These are phyloP conservation scores for Heliconius congener DNA, from an alignment of 1,140 invertebrate genomes.

Conservation along the genomic window DNA sequence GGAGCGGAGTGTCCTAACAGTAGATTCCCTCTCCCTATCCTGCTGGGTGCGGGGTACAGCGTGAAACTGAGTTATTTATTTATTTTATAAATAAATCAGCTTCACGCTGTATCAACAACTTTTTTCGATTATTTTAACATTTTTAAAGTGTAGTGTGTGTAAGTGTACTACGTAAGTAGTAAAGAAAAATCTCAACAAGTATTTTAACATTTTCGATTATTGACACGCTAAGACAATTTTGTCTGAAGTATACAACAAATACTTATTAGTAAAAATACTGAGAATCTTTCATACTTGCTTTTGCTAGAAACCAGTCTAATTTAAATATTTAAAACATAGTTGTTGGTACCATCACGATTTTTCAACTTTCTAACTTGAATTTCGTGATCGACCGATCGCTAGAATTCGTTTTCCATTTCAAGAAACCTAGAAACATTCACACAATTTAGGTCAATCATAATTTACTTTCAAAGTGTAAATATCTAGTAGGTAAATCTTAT, in stretches of 20 bases:
- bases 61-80: too few relatives aligned
- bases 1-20: too few relatives aligned
- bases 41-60: too few relatives aligned
- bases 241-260: constrained; percentile 1
- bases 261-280: constrained; percentile 24
- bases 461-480: neutral
- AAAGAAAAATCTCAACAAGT: too few relatives aligned
- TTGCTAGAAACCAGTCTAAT: constrained; percentile 48
- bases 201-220: too few relatives aligned
- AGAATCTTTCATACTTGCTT: constrained; percentile 40
- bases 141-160: too few relatives aligned
- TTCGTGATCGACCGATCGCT: constrained; percentile 52
- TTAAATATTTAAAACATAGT: constrained; percentile 56
- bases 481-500: neutral
- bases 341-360: constrained; percentile 48
- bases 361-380: constrained; percentile 63
- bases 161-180: too few relatives aligned
- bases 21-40: too few relatives aligned
- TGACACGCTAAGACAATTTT: constrained; percentile 11
- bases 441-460: neutral
- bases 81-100: too few relatives aligned
- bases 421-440: constrained; percentile 2
- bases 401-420: constrained; percentile 25
- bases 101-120: too few relatives aligned
- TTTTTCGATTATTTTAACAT: too few relatives aligned